Evolutionary conservation across 2,888 invertebrate species (phyloP), one percentile per base, ranked within the genome.

Genomic region (Drosophila lacicola): DNA sequence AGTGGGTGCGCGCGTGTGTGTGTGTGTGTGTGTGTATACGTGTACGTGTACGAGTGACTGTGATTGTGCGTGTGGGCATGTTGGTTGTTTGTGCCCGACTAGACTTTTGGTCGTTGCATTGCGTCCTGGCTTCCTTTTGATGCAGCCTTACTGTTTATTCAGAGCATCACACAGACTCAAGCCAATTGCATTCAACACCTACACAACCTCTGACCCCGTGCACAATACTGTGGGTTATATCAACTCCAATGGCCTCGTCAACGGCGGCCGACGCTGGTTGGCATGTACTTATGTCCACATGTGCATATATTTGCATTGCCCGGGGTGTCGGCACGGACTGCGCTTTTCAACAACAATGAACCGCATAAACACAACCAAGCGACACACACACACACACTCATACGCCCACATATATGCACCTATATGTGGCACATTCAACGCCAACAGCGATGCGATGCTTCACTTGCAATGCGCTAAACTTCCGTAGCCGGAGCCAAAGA

Each of bases 251-350:
- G 83, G 83, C 69, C 75, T 60, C 72, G 63, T 82, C 83, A 63
- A 25, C 51, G 60, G 44, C 57, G 36, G 49, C 51, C 49, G 64
- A 49, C 66, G 44, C 33, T 68, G 51, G 62, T 55, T 62, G 67
- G 72, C 67, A 72, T 83, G 64, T 78, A 63, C 73, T 75, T 77
- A 73, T 77, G 72, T 72, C 67, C 65, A 65, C 74, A 70, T 69
- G 82, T 69, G 85, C 85, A 84, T 78, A 82, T 84, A 80, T 84
- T 84, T 80, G 82, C 82, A 84, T 78, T 68, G 72, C 68, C 80
- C 49, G 37, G 75, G 79, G 78, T 74, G 68, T 78, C 44, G 45
- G 49, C 81, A 73, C 56, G 67, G 68, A 82, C 72, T 80, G 79
- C 80, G 80, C 79, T 80, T 79, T 82, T 83, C 68, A 73, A 44